These are phyloP conservation scores for Stenurella melanura DNA, from an alignment of 2,888 invertebrate genomes.

Conservation along the genomic window DNA sequence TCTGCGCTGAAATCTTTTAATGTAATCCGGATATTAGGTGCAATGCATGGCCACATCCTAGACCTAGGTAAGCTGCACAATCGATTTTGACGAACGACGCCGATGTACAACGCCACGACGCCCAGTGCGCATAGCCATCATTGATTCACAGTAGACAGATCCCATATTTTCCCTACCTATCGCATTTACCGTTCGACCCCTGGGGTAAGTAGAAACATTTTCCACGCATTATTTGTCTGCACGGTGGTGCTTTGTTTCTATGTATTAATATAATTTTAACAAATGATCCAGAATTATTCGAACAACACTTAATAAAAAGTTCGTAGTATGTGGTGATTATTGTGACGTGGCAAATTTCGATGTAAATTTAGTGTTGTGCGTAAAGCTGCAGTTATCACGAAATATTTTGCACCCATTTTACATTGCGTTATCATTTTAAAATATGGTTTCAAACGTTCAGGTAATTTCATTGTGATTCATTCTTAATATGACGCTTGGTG, in stretches of 20 bases:
- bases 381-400: background rate
- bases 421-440: background rate
- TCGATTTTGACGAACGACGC: constrained; percentile 34
- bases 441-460: background rate
- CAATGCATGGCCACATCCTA: constrained; percentile 15
- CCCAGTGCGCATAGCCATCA: constrained; percentile 59
- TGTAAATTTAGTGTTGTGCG: background rate
- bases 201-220: constrained; percentile 57
- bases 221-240: constrained; percentile 31
- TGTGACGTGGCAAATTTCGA: background rate
- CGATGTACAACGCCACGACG: constrained; percentile 48
- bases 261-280: background rate
- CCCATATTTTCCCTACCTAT: constrained; percentile 51
- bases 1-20: background rate
- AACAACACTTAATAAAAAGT: background rate
- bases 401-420: background rate
- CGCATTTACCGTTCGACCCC: constrained; percentile 54
- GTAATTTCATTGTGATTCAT: background rate
- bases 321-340: background rate
- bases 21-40: constrained; percentile 14
- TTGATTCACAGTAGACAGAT: constrained; percentile 57
- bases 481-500: background rate
- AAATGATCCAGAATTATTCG: background rate
- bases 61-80: constrained; percentile 34
- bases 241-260: background rate